These are phyloP conservation scores for Vicugna pacos DNA, from an alignment of 2,113 vertebrate genomes.

Conservation along the genomic window DNA sequence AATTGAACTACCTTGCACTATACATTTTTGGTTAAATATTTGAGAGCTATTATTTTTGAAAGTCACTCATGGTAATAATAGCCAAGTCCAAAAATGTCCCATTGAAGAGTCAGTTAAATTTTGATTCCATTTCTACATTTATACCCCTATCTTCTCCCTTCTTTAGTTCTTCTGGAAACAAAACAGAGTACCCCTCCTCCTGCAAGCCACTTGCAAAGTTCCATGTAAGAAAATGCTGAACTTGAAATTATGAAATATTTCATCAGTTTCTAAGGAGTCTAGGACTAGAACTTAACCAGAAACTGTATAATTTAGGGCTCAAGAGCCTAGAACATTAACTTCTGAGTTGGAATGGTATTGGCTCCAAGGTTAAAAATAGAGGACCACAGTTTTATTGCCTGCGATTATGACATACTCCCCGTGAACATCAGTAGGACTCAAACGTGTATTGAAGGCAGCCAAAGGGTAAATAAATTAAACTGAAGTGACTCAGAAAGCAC, in stretches of 20 bases:
- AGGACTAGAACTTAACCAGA: conserved; percentile 11
- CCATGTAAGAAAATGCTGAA: background rate
- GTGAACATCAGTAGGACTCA: conserved; percentile 52
- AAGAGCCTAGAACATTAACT: background rate
- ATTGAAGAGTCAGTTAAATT: background rate
- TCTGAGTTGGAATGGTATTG: background rate
- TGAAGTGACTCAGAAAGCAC: conserved; percentile 80
- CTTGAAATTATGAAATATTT: conserved; percentile 30
- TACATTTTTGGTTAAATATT: conserved; percentile 45
- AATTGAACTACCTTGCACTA: background rate
- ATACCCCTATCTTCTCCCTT: background rate
- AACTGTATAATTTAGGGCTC: background rate
- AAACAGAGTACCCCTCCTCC: background rate
- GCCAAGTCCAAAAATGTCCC: conserved; percentile 32
- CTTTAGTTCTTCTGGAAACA: conserved; percentile 52
- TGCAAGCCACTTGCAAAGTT: background rate
- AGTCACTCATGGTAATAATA: background rate
- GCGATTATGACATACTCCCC: conserved; percentile 66
- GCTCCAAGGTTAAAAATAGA: background rate
- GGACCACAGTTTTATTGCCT: conserved; percentile 40
- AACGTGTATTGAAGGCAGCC: conserved; percentile 56
- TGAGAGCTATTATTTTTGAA: conserved; percentile 25
- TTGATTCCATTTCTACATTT: background rate
- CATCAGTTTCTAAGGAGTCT: conserved; percentile 40
- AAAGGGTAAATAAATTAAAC: conserved; percentile 79